Base-by-base conservation (phyloP, 2,113 vertebrate species). In the Eurypyga helias region DNA sequence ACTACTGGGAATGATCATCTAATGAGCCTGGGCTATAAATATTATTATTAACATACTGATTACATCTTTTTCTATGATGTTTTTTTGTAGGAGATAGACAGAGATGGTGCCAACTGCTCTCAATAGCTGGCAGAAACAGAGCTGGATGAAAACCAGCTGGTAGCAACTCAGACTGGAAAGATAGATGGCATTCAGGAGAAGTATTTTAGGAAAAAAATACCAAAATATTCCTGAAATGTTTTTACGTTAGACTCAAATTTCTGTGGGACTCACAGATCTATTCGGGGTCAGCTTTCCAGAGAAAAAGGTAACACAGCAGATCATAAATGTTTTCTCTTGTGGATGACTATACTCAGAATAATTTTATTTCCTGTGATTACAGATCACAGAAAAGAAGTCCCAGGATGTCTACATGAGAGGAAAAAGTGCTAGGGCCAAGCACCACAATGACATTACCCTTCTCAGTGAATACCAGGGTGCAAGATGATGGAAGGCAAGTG, bases 21-120 rank as follows among this genome's bases (percentile, higher is more conserved):
- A 94, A 83, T 58, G 78, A 95, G 43, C 7, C 34, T 95, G 29
- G 71, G 80, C 55, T 94, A 93, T 73, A 91, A 92, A 90, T 93
- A 89, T 95, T 93, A 52, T 89, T 95, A 95, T 93, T 94, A 87
- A 71, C 92, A 92, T 94, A 83, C 86, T 64, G 82, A 93, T 95
- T 65, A 43, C 66, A 90, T 80, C 17, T 78, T 88, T 77, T 95
- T 36, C 60, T 67, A 28, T 79, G 83, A 72, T 82, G 34, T 13
- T 73, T 96, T 95, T 77, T 81, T 1, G 0, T 71, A 92, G 65
- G 88, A 90, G 78, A 85, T 65, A 97, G 91, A 97, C 91, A 89
- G 81, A 79, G 83, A 89, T 57, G 24, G 23, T 96, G 95, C 88
- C 96, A 97, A 93, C 46, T 90, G 24, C 80, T 90, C 52, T 92